Base-by-base conservation (phyloP, 2,888 invertebrate species). In the Strigamia transsilvanica region DNA sequence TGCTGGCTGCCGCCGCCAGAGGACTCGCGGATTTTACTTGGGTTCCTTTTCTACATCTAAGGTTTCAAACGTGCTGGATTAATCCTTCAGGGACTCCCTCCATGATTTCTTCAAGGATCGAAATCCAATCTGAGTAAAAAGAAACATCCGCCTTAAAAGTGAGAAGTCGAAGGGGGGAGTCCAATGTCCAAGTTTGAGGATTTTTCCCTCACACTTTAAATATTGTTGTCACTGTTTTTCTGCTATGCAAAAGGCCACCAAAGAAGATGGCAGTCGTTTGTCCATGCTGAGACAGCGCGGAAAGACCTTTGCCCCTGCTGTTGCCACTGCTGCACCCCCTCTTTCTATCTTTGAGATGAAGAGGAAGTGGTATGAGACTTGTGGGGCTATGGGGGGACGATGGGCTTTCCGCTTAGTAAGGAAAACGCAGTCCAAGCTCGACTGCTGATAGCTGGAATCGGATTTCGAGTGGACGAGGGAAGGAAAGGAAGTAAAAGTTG, bases 301-400 rank as follows among this genome's bases (percentile, higher is more conserved):
- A 51, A 51, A 51, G 51, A 51, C 51, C 51, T 51, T 51, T 51
- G 51, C 51, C 51, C 51, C 51, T 51, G 51, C 51, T 51, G 51
- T 18, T 51, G 51, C 51, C 51, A 51, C 51, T 51, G 51, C n/a
- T 18, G n/a, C 51, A 18, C 51, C 38, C 38, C 38, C 38, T 38
- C 38, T 2, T 38, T 38, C 38, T 38, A 38, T 38, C 38, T 38
- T 38, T 6, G 38, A 51, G 15, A 51, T 51, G 51, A 51, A 18
- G 15, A 51, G 51, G 51, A 51, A 51, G 38, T 38, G 38, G 38
- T 38, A 38, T 38, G 10, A 38, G 38, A 38, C 38, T 38, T 38
- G 38, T 51, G 15, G 18, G 18, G 51, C 7, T 18, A 13, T 51
- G 51, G 15, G 51, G 51, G 15, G 18, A 51, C 6, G 18, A 51